Conservation (phyloP, 23 tunicate species). For the Ciona savignyi region DNA sequence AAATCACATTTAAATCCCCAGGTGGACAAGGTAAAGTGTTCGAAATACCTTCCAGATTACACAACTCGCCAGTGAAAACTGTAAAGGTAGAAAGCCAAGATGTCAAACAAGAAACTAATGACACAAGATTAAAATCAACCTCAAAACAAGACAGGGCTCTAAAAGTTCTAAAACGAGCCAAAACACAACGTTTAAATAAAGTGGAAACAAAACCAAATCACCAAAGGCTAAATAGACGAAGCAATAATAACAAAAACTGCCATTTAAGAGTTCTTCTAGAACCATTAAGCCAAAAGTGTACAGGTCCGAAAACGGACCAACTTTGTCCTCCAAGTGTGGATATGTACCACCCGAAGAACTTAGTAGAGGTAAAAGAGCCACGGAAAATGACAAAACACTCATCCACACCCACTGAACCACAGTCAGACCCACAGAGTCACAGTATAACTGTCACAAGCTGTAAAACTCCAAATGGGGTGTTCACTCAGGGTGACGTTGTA, state of each 20-base stretch:
- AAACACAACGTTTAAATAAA: background rate
- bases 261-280: constrained; percentile 19
- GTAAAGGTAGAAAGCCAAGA: background rate
- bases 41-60: constrained; percentile 71
- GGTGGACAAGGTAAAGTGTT: constrained; percentile 72
- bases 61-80: constrained; percentile 20
- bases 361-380: constrained; percentile 1
- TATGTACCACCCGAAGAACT: background rate
- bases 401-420: background rate
- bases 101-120: background rate
- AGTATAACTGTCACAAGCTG: constrained; percentile 64
- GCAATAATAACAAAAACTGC: background rate
- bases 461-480: constrained; percentile 47
- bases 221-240: no score
- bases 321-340: background rate
- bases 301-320: background rate
- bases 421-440: constrained; percentile 18
- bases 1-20: constrained; percentile 76
- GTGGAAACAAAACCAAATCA: no score
- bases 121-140: no score
- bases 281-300: constrained; percentile 11
- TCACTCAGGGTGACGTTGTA: constrained; percentile 77
- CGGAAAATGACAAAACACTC: background rate
- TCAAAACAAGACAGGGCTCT: constrained; percentile 14
- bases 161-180: constrained; percentile 19